Evolutionary conservation across 2,888 invertebrate species (phyloP), one percentile per base, ranked within the genome.

Genomic region (Papilio gigon): DNA sequence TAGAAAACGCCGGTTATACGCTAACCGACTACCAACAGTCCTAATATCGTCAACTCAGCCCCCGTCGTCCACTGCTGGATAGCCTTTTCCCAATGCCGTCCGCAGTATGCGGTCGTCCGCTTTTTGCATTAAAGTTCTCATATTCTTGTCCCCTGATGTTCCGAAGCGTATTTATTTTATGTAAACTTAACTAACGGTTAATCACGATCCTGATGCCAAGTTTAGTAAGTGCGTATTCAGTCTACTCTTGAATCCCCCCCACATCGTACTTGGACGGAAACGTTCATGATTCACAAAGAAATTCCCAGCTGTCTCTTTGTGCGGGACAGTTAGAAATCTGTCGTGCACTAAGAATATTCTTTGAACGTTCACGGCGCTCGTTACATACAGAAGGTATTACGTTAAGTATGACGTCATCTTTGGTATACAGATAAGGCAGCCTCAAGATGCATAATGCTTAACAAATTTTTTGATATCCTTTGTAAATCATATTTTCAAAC

Each of bases 331-430:
- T 44, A 62, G 44, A 47, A 62, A 62, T 62, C 47, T 47, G 62
- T 47, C 44, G 30, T 30, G 20, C 27, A 62, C 14, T 30, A 30
- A 47, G 14, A 42, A 61, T 42, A 61, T 47, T 14, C 62, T 62
- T 44, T 56, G 53, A 56, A 33, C 47, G 62, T 47, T 44, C 22
- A 44, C 30, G 62, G 14, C 44, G 33, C 62, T 62, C 47, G 62
- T 62, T 62, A 62, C 44, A 14, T 30, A 30, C 44, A 44, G 17
- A 20, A 33, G 37, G 62, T 37, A 59, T 59, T 59, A 59, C 35
- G 22, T 62, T 61, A 62, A 47, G 44, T 47, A 20, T 47, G n/a
- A n/a, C n/a, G 33, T 47, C 33, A 62, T 62, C 27, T 62, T 62
- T 62, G 47, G 47, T 62, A 62, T 33, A 62, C 44, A 62, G 47